phyloP scores from a whole-genome alignment of 2,797 vertebrate genomes.

The Alosa sapidissima region DNA sequence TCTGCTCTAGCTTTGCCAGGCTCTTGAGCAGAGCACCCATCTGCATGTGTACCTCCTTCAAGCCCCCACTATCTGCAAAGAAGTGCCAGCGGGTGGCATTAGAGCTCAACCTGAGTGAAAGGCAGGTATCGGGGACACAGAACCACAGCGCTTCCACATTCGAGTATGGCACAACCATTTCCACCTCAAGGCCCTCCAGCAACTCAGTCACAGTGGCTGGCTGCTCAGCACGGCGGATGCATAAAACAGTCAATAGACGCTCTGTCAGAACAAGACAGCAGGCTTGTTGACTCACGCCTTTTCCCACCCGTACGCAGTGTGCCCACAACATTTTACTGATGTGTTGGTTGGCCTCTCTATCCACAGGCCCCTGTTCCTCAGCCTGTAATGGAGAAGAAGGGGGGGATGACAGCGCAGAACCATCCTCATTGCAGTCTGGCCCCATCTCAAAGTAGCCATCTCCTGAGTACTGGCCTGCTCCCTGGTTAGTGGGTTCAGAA shows the following conservation, averaged over 20 bases:
- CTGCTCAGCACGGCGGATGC: constrained; percentile 69
- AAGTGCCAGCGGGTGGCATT: constrained; percentile 73
- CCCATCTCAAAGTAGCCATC: constrained; percentile 98
- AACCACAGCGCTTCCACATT: constrained; percentile 76
- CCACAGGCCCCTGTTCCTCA: constrained; percentile 37
- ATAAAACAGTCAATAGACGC: constrained; percentile 76
- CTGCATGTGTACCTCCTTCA: constrained; percentile 76
- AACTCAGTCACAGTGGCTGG: constrained; percentile 70
- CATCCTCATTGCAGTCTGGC: constrained; percentile 75
- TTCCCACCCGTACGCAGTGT: constrained; percentile 80
- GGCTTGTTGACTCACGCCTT: constrained; percentile 74
- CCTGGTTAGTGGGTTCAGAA: constrained; percentile 55
- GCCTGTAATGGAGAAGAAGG: constrained; percentile 48
- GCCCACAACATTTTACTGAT: constrained; percentile 83
- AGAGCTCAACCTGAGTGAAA: constrained; percentile 75
- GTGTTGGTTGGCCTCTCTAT: constrained; percentile 58
- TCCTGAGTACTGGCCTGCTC: constrained; percentile 65
- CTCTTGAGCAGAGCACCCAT: constrained; percentile 60
- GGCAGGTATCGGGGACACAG: constrained; percentile 82
- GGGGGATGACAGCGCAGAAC: constrained; percentile 67
- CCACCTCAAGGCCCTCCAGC: constrained; percentile 74
- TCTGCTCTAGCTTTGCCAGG: background rate
- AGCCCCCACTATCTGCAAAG: constrained; percentile 78
- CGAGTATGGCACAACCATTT: constrained; percentile 74
- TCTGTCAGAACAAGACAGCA: constrained; percentile 85